These are phyloP conservation scores for Lepus timidus DNA, from an alignment of 2,113 vertebrate genomes.

Conservation along the genomic window DNA sequence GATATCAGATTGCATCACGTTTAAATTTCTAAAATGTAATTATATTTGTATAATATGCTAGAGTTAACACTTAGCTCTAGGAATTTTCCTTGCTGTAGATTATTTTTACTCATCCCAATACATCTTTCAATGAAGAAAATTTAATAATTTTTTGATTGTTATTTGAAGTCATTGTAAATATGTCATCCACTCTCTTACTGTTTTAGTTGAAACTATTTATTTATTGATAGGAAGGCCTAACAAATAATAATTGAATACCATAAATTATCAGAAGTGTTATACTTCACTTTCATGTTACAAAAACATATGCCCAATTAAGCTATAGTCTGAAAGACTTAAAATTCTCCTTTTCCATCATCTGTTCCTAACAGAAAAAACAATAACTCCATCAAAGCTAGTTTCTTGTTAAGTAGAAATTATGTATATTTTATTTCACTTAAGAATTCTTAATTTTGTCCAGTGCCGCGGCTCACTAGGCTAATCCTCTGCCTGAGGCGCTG, in stretches of 20 bases:
- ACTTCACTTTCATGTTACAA: conserved; percentile 27
- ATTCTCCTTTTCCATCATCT: background rate
- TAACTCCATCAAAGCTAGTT: background rate
- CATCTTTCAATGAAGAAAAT: background rate
- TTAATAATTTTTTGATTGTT: background rate
- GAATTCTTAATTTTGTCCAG: background rate
- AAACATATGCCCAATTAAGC: background rate
- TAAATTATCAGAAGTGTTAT: background rate
- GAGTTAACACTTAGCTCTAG: background rate
- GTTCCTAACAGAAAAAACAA: background rate
- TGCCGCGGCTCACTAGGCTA: no score
- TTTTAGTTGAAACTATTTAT: background rate
- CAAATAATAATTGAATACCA: background rate
- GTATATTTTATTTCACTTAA: background rate
- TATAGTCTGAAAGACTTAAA: background rate
- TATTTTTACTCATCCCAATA: background rate
- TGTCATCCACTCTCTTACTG: background rate
- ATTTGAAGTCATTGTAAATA: background rate
- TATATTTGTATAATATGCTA: background rate
- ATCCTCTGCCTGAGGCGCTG: no score
- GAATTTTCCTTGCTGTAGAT: background rate
- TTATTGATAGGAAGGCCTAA: background rate
- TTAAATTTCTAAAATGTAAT: background rate
- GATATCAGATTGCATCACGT: background rate
- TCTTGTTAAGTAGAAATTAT: background rate